Base-by-base conservation (phyloP, 2,797 vertebrate species). In the Columba guinea region DNA sequence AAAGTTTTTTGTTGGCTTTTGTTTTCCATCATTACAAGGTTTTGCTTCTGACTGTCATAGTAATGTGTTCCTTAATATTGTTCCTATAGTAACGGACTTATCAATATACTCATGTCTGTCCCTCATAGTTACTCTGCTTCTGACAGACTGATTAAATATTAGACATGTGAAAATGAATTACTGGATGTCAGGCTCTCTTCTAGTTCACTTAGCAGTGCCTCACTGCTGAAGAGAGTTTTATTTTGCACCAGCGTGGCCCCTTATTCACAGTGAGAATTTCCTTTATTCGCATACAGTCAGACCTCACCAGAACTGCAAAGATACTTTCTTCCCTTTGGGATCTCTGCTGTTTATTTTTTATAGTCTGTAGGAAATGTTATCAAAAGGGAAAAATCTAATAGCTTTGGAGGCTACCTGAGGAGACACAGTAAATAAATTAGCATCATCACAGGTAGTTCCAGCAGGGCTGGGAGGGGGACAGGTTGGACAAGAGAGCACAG, bases 401-500 rank as follows among this genome's bases (percentile, higher is more conserved):
- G 51, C 68, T 88, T n/a, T 81, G 76, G 59, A 93, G 62, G 82
- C 69, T 93, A 69, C 75, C 68, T 51, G 23, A 83, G 82, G 91
- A 95, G 82, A 81, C 55, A 62, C 1, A 44, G 79, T 62, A 96
- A 95, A 90, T 73, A 94, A 89, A 69, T 24, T 16, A 62, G 53
- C 64, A 75, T 58, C 87, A 80, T 71, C 58, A 64, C 55, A 73
- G 0, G 0, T 19, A 58, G 41, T 27, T 91, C 55, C 82, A 92
- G 73, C 69, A 65, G 41, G n/a, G 78, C 53, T 89, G 68, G 75
- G 62, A 89, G 60, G 1, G 2, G 78, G 92, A 92, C 92, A 75
- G 84, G 93, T 89, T 70, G 71, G 90, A 78, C 92, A 85, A 78
- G 93, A 89, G 79, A 70, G 82, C 73, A 69, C 67, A 91, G 39